Evolutionary conservation across 2,113 vertebrate species (phyloP).

Genomic region (Dromas ardeola): DNA sequence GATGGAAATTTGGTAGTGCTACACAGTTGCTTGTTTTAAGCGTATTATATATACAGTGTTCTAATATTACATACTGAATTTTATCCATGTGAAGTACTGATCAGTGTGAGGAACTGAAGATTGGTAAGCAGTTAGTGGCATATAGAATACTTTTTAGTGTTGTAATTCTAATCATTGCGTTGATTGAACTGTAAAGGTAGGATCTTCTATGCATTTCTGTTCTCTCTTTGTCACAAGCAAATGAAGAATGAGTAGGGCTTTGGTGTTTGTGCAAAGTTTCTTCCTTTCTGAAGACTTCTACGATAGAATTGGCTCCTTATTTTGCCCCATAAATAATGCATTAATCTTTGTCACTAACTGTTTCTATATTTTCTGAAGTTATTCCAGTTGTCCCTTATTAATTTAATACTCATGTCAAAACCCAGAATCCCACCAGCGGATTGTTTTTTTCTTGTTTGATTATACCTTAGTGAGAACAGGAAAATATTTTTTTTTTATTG

Average conservation of each 20-base stretch:
- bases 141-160: neutral
- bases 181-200: neutral
- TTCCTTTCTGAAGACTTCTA: neutral
- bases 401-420: neutral
- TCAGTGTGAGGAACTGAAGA: neutral
- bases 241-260: neutral
- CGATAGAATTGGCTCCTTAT: neutral
- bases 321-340: neutral
- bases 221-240: neutral
- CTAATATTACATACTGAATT: neutral
- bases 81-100: neutral
- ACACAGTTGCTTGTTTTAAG: neutral
- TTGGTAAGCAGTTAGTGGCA: neutral
- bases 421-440: neutral
- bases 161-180: neutral
- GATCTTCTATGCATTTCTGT: neutral
- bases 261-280: neutral
- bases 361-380: neutral
- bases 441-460: neutral
- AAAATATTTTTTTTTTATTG: neutral
- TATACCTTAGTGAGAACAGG: neutral
- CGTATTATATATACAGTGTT: neutral
- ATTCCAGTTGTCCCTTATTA: neutral
- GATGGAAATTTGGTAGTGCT: neutral
- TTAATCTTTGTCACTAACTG: neutral